These are phyloP conservation scores for Tyrannus savana DNA, from an alignment of 2,113 vertebrate genomes.

Conservation along the genomic window DNA sequence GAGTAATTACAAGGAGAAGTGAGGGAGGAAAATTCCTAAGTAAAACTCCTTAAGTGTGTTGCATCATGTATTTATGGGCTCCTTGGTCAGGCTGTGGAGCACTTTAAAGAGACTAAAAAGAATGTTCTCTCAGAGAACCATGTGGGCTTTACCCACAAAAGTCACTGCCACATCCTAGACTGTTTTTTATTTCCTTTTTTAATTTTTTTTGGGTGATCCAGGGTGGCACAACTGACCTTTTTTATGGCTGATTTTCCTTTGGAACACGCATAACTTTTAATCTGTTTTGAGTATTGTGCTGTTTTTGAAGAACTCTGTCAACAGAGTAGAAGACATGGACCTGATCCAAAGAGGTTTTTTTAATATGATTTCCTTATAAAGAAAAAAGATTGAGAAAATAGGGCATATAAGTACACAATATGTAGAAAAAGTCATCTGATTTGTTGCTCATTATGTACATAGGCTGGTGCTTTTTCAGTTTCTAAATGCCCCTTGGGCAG, in stretches of 20 bases:
- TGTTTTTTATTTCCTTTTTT: neutral
- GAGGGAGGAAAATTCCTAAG: neutral
- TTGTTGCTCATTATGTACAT: neutral
- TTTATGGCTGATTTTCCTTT: neutral
- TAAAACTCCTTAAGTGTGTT: neutral
- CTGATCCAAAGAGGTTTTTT: neutral
- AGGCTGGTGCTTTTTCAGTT: neutral
- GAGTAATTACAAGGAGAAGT: neutral
- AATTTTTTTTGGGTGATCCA: neutral
- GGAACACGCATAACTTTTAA: neutral
- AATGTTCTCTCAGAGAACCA: neutral
- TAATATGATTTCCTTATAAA: neutral
- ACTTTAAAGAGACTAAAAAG: neutral
- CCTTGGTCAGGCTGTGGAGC: neutral
- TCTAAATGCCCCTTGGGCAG: neutral
- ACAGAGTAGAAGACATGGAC: neutral
- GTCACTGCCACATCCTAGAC: neutral
- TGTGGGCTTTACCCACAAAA: neutral
- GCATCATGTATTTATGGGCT: slow-evolving; percentile 37
- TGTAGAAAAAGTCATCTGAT: neutral
- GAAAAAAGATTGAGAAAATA: neutral
- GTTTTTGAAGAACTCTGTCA: neutral
- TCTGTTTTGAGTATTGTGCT: neutral
- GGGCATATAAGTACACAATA: neutral
- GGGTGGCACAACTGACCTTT: neutral